These are phyloP conservation scores for Sesamia inferens DNA, from an alignment of 2,888 invertebrate genomes.

Conservation along the genomic window DNA sequence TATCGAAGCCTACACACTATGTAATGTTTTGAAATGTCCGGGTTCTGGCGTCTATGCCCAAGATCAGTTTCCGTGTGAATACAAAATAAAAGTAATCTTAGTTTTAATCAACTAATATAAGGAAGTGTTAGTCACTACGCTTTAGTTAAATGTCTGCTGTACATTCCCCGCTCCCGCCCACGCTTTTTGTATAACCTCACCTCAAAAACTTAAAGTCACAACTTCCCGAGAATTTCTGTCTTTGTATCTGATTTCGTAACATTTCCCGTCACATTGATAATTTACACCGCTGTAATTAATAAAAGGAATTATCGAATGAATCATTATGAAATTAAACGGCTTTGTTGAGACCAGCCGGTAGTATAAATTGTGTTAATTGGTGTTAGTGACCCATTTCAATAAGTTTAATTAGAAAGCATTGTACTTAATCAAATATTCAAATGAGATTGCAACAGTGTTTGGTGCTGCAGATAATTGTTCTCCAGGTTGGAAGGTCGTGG, in stretches of 20 bases:
- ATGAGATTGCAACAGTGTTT: conserved; percentile 69
- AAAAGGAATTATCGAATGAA: conserved; percentile 62
- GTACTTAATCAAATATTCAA: conserved; percentile 81
- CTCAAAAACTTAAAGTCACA: conserved; percentile 24
- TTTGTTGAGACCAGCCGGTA: conserved; percentile 54
- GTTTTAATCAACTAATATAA: background rate
- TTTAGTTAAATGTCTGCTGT: background rate
- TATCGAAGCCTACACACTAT: background rate
- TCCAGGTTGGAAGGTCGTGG: conserved; percentile 49
- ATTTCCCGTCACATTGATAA: conserved; percentile 50
- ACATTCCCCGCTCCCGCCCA: background rate
- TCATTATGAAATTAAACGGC: conserved; percentile 57
- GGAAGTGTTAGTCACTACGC: background rate
- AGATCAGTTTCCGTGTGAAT: background rate
- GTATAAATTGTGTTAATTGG: conserved; percentile 39
- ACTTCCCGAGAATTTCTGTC: conserved; percentile 51
- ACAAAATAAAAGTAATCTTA: background rate
- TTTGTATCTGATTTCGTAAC: conserved; percentile 51
- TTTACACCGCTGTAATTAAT: conserved; percentile 59
- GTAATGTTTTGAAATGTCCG: background rate
- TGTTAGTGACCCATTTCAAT: conserved; percentile 61
- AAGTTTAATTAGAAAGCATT: conserved; percentile 77
- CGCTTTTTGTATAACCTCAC: conserved; percentile 26
- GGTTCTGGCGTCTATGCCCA: background rate
- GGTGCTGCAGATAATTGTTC: conserved; percentile 40